A percentile compares a stretch with the other conserved stretches of the same genome.
Conservation (phyloP, 2,888 invertebrate genomes). For the Muschampia plurimacula region DNA sequence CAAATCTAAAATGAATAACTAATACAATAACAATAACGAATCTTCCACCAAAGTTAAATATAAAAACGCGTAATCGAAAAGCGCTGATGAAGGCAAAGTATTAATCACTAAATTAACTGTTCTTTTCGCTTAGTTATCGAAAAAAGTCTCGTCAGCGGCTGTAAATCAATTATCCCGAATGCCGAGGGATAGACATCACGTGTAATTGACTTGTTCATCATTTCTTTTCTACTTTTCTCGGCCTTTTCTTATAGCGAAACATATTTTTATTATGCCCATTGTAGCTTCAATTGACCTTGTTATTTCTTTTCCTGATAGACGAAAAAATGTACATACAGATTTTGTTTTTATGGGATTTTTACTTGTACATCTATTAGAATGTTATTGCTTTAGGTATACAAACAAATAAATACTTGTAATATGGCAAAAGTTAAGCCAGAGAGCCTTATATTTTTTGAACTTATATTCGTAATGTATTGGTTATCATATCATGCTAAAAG, state of each 20-base stretch:
- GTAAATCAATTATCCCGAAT: slow-evolving; percentile 65
- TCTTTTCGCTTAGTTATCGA: slow-evolving; percentile 61
- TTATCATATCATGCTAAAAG: no score
- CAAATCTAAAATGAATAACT: no score
- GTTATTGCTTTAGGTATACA: not conserved
- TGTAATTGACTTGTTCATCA: slow-evolving; percentile 65
- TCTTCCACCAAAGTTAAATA: slow-evolving; percentile 23
- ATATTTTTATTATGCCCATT: slow-evolving; percentile 24
- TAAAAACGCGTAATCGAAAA: slow-evolving; percentile 35
- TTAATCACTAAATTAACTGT: slow-evolving; percentile 65
- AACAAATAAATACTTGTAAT: no score
- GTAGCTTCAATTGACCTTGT: slow-evolving; percentile 8
- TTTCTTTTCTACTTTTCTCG: slow-evolving; percentile 51
- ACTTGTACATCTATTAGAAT: not conserved
- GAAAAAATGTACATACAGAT: not conserved
- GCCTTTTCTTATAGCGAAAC: slow-evolving; percentile 39
- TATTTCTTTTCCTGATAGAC: slow-evolving; percentile 7
- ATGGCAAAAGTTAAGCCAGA: no score
- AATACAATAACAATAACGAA: not conserved
- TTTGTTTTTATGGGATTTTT: not conserved
- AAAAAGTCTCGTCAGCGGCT: slow-evolving; percentile 66
- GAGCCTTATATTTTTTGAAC: no score
- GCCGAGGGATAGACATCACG: slow-evolving; percentile 57
- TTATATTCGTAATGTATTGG: no score
- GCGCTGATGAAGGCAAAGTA: slow-evolving; percentile 49